Base-by-base conservation (phyloP, 2,797 vertebrate species). In the Gymnocypris eckloni region DNA sequence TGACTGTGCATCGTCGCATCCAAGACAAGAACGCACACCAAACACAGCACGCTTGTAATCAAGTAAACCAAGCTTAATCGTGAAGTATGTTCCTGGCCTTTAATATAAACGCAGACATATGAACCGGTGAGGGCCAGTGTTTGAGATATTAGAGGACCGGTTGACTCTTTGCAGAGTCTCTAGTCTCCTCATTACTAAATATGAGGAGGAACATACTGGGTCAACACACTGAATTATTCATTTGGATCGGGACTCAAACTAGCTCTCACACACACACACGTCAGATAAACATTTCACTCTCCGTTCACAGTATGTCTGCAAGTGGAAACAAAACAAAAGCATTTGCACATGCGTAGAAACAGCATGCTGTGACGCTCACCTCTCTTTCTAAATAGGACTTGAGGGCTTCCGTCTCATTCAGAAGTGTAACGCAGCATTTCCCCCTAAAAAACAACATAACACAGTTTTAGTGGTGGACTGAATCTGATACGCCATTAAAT, bases 381-480 rank as follows among this genome's bases (percentile, higher is more conserved):
- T 99, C 98, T 89, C 97, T 95, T 87, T 99, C 98, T 94, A 99
- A 93, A 93, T 99, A 99, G 0, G 98, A 99, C 93, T 96, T 98
- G 88, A 99, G 96, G 1, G 98, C 97, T 94, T 99, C 98, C 0
- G 98, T 99, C 94, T 99, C 98, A 52, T 99, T 99, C 92, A 99
- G 96, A 91, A 99, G 93, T 2, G 98, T 99, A 92, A 99, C 98
- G 1, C 98, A 99, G 95, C 98, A 99, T 93, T 99, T 99, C 83
- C 98, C 98, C 93, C 98, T 99, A 61, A 61, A 61, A n/a, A 87
- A 75, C 18, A 61, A 83, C 12, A 56, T n/a, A 28, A 56, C 13
- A 66, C 12, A 16, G 28, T 37, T 56, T 54, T 28, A 41, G 22
- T 9, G 20, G 2, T 54, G 45, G 45, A 70, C 18, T 37, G 64